Base-by-base conservation (phyloP, 2,113 vertebrate genomes). In the Indicator indicator region DNA sequence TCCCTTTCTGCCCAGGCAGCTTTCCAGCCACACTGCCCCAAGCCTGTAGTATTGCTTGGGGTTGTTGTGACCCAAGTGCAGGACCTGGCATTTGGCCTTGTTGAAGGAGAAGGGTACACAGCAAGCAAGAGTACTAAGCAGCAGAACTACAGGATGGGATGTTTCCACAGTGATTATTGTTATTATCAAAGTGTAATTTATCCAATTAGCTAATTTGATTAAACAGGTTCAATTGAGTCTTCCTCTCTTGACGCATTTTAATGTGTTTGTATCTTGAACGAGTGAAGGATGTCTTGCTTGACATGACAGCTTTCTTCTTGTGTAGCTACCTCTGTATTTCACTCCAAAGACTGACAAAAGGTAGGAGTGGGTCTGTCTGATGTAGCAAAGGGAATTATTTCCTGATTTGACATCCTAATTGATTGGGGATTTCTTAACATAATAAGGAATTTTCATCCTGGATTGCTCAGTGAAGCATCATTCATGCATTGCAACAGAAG, bases 121-220 rank as follows among this genome's bases (percentile, higher is more conserved):
- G 52, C 46, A 70, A 76, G 40, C 28, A 62, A 36, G 69, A 59
- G 21, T 10, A 21, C 44, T 42, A 71, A 75, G 59, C 59, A 63
- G 40, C 52, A 83, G 36, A 77, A 86, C 52, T 42, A 16, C 2
- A 40, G 28, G 65, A 58, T 94, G 95, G 92, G 88, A 77, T 93
- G 65, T 83, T 86, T 95, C 56, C 60, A 83, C 60, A 38, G 56
- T n/a, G 38, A 86, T 97, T 96, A 95, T 86, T 82, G 42, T 94
- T 80, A 86, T 95, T 94, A 95, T 71, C 89, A 79, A 97, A 81
- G 79, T 95, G 84, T 96, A 94, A 97, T 97, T 95, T 94, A 92
- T 78, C 94, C 94, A 96, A 97, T 97, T 97, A 97, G 94, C 95
- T 96, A 93, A 93, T 97, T 97, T 95, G 68, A 90, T 96, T 89